A percentile compares a stretch with the other conserved stretches of the same genome.
Conservation (phyloP, 2,113 vertebrate species). For the Gasterosteus aculeatus region DNA sequence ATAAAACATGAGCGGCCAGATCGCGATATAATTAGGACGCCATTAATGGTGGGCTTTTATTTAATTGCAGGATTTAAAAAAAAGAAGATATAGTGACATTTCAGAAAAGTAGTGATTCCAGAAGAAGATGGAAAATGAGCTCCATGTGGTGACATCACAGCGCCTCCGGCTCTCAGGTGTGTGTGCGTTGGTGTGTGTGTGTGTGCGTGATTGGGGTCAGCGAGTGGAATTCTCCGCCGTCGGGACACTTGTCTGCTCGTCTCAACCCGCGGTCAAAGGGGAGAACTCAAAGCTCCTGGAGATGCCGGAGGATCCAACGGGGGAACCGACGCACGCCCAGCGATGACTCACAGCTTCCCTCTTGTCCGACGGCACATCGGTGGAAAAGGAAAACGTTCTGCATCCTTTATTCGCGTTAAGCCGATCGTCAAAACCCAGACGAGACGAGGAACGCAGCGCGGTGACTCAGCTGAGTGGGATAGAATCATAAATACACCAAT, state of each 20-base stretch:
- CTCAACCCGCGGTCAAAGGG: constrained; percentile 25
- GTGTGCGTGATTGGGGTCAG: constrained; percentile 30
- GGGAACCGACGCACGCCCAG: background rate
- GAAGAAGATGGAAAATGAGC: too few species aligned
- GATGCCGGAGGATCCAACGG: background rate
- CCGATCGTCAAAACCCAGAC: constrained; percentile 24
- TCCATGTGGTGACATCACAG: constrained; percentile 5
- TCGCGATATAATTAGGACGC: too few species aligned
- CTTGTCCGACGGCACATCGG: constrained; percentile 10
- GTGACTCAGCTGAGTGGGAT: constrained; percentile 41
- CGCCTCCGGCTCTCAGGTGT: constrained; percentile 35
- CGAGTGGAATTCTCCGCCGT: constrained; percentile 17
- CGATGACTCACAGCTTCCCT: constrained; percentile 11
- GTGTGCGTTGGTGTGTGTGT: constrained; percentile 14
- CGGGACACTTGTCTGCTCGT: constrained; percentile 15
- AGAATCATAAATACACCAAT: background rate
- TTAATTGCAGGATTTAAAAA: background rate
- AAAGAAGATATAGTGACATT: background rate
- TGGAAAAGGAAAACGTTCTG: constrained; percentile 9
- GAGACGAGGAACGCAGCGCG: constrained; percentile 2
- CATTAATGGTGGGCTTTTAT: background rate
- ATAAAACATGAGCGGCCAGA: background rate
- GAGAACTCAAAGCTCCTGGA: background rate
- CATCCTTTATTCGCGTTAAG: constrained; percentile 22
- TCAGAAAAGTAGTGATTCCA: background rate